phyloP scores from a whole-genome alignment of 2,888 invertebrate species.

The Rotaria sp. region DNA sequence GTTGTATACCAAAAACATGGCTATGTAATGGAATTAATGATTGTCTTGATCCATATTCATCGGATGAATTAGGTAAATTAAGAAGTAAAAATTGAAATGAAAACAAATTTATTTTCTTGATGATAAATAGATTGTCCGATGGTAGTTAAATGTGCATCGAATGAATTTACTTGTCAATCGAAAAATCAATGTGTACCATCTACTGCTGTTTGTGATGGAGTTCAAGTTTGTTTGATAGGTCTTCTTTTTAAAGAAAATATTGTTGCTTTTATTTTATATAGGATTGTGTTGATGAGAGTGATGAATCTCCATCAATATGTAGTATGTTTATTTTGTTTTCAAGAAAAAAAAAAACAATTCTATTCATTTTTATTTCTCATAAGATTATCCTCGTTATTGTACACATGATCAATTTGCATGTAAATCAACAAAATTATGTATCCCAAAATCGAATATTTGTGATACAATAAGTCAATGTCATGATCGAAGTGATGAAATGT shows the following conservation, averaged over 20 bases:
- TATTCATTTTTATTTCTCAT: not conserved
- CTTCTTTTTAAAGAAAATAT: not conserved
- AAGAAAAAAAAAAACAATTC: not conserved
- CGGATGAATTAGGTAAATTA: not conserved
- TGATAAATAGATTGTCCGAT: not conserved
- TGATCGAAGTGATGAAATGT: conserved; percentile 21
- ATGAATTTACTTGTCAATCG: not conserved
- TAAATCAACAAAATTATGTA: not conserved
- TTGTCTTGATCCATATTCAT: conserved; percentile 19
- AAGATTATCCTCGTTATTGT: not conserved
- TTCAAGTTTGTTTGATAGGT: not conserved
- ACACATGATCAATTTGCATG: not conserved
- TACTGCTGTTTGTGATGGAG: not conserved
- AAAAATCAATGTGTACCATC: not conserved
- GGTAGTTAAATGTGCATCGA: not conserved
- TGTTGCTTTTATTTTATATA: not conserved
- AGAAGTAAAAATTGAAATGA: not conserved
- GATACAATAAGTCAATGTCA: conserved; percentile 27
- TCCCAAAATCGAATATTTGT: not conserved
- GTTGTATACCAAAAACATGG: conserved; percentile 13
- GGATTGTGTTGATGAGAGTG: not conserved
- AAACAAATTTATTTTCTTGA: not conserved
- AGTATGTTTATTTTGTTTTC: not conserved
- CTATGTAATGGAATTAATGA: conserved; percentile 19
- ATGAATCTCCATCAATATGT: not conserved